These are phyloP conservation scores for Anthophora plumipes DNA, from an alignment of 2,888 invertebrate genomes.

Conservation along the genomic window DNA sequence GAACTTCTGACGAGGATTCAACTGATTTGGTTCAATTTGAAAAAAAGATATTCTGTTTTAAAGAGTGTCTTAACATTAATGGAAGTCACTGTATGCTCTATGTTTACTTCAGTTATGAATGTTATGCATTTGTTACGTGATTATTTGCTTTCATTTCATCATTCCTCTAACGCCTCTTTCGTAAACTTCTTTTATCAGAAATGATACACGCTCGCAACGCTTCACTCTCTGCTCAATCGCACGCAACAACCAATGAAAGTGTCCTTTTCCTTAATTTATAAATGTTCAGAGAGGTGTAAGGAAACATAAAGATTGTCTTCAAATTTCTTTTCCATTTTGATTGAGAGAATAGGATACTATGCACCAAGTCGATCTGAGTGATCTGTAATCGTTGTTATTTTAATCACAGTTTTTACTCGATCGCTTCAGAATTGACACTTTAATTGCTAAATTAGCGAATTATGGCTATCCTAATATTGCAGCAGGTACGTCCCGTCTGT, in stretches of 20 bases:
- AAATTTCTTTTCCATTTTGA: background rate
- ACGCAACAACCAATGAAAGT: constrained; percentile 5
- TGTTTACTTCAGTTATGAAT: no score
- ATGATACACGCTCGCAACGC: constrained; percentile 61
- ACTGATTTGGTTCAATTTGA: no score
- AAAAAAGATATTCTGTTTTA: no score
- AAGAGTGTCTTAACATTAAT: no score
- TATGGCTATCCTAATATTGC: background rate
- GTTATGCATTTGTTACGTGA: constrained; percentile 8
- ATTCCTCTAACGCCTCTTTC: constrained; percentile 19
- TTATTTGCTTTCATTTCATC: constrained; percentile 20
- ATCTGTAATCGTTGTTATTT: no score
- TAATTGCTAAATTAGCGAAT: background rate
- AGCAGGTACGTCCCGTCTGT: background rate
- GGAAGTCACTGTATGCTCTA: no score
- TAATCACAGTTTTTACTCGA: no score
- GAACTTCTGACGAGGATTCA: no score
- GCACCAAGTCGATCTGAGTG: background rate
- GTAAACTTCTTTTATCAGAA: constrained; percentile 11
- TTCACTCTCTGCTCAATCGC: constrained; percentile 60
- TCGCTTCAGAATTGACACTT: background rate
- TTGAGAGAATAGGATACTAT: background rate
- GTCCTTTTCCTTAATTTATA: constrained; percentile 2
- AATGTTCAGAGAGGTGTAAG: no score
- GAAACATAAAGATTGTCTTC: background rate